These are phyloP conservation scores for Sesia apiformis DNA, from an alignment of 2,888 invertebrate species.

Conservation along the genomic window DNA sequence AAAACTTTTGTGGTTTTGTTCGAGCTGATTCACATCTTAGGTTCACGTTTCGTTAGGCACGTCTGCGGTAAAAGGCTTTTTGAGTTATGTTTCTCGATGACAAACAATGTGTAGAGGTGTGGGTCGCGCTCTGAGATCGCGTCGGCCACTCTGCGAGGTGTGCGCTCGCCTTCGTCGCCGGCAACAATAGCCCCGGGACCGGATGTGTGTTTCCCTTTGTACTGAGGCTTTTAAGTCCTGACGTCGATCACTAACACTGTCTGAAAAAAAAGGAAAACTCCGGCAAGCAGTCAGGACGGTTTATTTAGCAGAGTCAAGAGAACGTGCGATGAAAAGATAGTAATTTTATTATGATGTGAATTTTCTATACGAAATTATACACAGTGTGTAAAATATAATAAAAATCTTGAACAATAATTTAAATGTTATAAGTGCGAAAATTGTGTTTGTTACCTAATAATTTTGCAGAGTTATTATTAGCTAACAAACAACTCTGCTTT, in stretches of 20 bases:
- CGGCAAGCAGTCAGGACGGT: background rate
- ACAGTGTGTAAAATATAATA: no score
- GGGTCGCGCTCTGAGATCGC: constrained; percentile 5
- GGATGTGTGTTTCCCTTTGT: constrained; percentile 49
- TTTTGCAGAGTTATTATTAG: no score
- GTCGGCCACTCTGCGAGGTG: constrained; percentile 11
- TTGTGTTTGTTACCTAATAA: no score
- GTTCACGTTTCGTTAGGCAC: background rate
- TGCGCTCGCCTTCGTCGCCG: constrained; percentile 13
- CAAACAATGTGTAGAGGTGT: background rate
- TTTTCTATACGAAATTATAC: no score
- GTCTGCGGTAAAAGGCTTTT: background rate
- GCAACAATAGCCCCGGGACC: constrained; percentile 36
- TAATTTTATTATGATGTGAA: no score
- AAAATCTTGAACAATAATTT: no score
- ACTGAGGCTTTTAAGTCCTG: constrained; percentile 42
- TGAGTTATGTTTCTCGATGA: background rate
- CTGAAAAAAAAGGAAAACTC: constrained; percentile 19
- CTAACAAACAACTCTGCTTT: no score
- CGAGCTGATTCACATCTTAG: background rate
- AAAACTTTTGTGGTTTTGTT: background rate
- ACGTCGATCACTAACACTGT: constrained; percentile 29
- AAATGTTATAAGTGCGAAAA: no score
- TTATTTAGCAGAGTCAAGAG: no score
- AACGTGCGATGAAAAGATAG: no score